These are phyloP conservation scores for Hirtodrosophila trivittata DNA, from an alignment of 2,888 invertebrate genomes.

Conservation along the genomic window DNA sequence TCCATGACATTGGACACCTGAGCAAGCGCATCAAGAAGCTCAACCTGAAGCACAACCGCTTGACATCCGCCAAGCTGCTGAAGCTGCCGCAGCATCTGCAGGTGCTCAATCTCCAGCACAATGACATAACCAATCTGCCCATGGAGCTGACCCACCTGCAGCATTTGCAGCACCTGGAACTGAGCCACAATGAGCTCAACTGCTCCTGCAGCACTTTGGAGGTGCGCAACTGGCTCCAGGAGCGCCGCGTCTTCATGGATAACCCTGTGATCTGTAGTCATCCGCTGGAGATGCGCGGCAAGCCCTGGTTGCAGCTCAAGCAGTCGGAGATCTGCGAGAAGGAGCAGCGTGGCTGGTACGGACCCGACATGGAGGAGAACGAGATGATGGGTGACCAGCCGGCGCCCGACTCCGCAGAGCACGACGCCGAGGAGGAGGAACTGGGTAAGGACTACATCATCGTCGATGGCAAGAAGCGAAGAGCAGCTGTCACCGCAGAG, in stretches of 20 bases:
- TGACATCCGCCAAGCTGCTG: conserved; percentile 85
- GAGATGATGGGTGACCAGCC: conserved; percentile 88
- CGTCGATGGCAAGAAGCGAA: conserved; percentile 68
- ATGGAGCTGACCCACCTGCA: conserved; percentile 85
- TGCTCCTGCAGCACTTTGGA: conserved; percentile 89
- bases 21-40: conserved; percentile 86
- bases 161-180: conserved; percentile 86
- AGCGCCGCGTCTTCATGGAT: conserved; percentile 85
- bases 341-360: conserved; percentile 61
- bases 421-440: conserved; percentile 77
- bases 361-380: conserved; percentile 79
- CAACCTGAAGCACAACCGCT: conserved; percentile 87
- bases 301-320: conserved; percentile 86
- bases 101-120: conserved; percentile 87
- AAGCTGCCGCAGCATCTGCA: conserved; percentile 86
- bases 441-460: conserved; percentile 80
- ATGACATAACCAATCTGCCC: conserved; percentile 86
- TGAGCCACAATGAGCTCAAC: conserved; percentile 88
- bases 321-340: conserved; percentile 85
- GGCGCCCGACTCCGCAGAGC: conserved; percentile 82
- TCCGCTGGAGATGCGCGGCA: conserved; percentile 85
- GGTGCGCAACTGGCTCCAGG: conserved; percentile 86
- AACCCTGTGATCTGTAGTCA: conserved; percentile 85
- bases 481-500: conserved; percentile 35
- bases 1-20: conserved; percentile 86